Base-by-base conservation (phyloP, 2,888 invertebrate species). In the Exephanes ischioxanthus region DNA sequence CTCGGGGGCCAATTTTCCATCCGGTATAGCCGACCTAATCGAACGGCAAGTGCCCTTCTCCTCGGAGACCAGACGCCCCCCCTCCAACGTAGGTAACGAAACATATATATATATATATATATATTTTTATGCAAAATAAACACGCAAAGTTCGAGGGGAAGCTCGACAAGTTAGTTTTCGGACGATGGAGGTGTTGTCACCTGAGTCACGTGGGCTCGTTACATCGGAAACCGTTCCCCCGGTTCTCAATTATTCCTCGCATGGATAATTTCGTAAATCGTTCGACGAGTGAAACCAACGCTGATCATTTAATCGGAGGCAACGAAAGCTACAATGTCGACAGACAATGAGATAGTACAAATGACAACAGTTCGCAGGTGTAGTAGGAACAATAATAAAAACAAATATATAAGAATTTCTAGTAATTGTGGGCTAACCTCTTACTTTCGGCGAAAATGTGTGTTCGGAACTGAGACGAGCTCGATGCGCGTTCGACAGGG, bases 341-440 rank as follows among this genome's bases (percentile, higher is more conserved):
- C 41, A 11, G 41, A 41, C 41, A 41, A 11, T 41, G 9, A 41
- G 7, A 41, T 0, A 41, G 9, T 41, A 41, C 6, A 51, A 51
- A 22, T 22, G 22, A 55, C 9, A 61, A 26, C 14, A 30, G 16
- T 14, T 61, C 4, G 53, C 53, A 53, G n/a, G 53, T 4, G 7
- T 6, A 53, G 53, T 5, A 30, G 16, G 26, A 61, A 26, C 16
- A 6, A 61, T 30, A 0, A 30, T 30, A 16, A 61, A 61, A 61
- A 61, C 30, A 22, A 16, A 53, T 53, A 16, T 61, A 30, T 22
- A 26, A 61, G 19, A 61, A 26, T 26, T 30, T 61, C 61, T 26
- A 30, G 72, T 80, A 82, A 84, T 79, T 67, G 67, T 81, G 77
- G 75, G 77, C 88, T 88, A 88, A 88, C 88, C 88, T 88, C 88